Percentiles rank a stretch among this genome's conserved stretches.
phyloP scores from a whole-genome alignment of 2,113 vertebrate species.

The Caracal caracal region DNA sequence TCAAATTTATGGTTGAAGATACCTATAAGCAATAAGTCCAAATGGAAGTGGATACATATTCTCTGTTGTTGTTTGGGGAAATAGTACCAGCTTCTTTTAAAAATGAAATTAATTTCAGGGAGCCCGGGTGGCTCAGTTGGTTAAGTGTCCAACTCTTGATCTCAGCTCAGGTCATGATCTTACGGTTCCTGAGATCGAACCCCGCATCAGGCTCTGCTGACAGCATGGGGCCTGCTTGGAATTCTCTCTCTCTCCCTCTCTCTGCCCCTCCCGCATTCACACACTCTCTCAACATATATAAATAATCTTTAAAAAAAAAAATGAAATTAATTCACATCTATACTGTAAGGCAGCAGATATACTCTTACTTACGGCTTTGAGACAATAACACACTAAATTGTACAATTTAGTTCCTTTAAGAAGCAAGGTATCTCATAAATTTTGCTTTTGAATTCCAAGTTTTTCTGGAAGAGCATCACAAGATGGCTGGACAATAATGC shows the following conservation, averaged over 20 bases:
- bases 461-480: slow-evolving; percentile 12
- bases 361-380: background rate
- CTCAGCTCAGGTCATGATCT: too few relatives aligned
- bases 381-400: background rate
- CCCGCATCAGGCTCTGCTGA: too few relatives aligned
- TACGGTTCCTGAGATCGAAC: too few relatives aligned
- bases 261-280: too few relatives aligned
- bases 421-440: background rate
- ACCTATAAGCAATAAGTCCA: slow-evolving; percentile 30
- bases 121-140: too few relatives aligned
- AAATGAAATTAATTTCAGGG: slow-evolving; percentile 6
- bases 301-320: background rate
- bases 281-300: too few relatives aligned
- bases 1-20: background rate
- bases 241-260: too few relatives aligned
- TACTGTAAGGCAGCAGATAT: background rate
- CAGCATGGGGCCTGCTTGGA: too few relatives aligned
- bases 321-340: slow-evolving; percentile 8
- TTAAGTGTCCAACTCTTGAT: too few relatives aligned
- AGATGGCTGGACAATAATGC: background rate
- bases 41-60: slow-evolving; percentile 22
- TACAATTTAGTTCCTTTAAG: background rate
- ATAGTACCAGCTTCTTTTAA: slow-evolving; percentile 37
- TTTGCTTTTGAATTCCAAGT: background rate
- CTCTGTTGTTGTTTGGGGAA: background rate